Evolutionary conservation across 53 echinoderm and acorn worm genomes (phyloP).

Genomic region (Astropecten irregularis): DNA sequence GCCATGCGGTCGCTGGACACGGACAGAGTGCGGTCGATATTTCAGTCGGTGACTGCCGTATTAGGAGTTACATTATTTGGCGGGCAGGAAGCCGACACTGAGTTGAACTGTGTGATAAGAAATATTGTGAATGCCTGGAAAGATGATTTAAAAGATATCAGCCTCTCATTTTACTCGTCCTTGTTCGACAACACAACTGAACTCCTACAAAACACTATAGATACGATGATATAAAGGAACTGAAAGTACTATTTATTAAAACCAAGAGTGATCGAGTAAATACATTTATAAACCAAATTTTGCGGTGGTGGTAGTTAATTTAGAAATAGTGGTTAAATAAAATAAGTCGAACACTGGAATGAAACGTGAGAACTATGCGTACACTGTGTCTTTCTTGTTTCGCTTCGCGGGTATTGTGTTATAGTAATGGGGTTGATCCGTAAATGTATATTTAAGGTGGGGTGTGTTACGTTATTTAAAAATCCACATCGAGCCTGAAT

Average conservation of each 20-base stretch:
- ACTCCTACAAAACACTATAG: not conserved
- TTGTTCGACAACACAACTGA: constrained; percentile 4
- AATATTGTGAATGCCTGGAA: constrained; percentile 1
- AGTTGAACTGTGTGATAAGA: not conserved
- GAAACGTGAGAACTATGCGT: too few species aligned
- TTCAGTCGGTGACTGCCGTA: not conserved
- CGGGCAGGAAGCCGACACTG: not conserved
- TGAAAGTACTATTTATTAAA: too few species aligned
- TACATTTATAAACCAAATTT: too few species aligned
- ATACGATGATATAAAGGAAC: not conserved
- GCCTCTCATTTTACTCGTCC: not conserved
- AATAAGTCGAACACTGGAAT: too few species aligned
- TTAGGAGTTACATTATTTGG: not conserved
- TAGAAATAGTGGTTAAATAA: too few species aligned
- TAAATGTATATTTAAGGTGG: too few species aligned
- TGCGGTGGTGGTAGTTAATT: too few species aligned
- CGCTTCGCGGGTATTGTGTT: too few species aligned
- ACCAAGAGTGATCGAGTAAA: too few species aligned
- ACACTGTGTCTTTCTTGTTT: too few species aligned
- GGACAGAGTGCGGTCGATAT: not conserved
- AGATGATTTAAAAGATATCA: not conserved
- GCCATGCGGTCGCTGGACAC: not conserved
- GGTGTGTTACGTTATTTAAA: constrained; percentile 62
- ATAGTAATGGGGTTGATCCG: too few species aligned
- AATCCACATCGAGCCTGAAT: constrained; percentile 81